A percentile compares a stretch with the other conserved stretches of the same genome.
Evolutionary conservation across 2,113 vertebrate species (phyloP).

Genomic region (Genyomyrus donnyi): DNA sequence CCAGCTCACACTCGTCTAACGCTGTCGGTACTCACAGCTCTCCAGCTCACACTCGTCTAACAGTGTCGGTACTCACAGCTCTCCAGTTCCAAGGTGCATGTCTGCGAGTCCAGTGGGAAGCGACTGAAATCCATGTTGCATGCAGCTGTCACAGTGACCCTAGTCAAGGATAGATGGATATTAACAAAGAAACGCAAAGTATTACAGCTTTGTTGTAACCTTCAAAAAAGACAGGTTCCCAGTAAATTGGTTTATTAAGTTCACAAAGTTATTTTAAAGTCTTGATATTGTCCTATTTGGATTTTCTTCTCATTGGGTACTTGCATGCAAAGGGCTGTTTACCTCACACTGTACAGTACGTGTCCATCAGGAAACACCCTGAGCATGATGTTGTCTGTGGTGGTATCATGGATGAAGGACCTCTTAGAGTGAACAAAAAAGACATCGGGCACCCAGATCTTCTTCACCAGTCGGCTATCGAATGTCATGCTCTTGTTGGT

Average conservation of each 20-base stretch:
- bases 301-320: not conserved
- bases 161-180: conserved; percentile 36
- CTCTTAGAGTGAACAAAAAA: conserved; percentile 95
- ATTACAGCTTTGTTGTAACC: not conserved
- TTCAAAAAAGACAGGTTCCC: not conserved
- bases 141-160: conserved; percentile 90
- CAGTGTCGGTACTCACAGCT: conserved; percentile 71
- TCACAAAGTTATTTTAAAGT: not conserved
- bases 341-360: conserved; percentile 93
- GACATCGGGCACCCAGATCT: conserved; percentile 93
- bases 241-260: not conserved
- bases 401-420: conserved; percentile 89
- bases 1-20: conserved; percentile 59
- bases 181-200: not conserved
- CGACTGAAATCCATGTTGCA: conserved; percentile 97
- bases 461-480: conserved; percentile 82
- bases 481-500: conserved; percentile 97
- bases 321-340: conserved; percentile 21
- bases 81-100: conserved; percentile 86
- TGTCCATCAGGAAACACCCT: conserved; percentile 87
- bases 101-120: conserved; percentile 94
- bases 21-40: conserved; percentile 72
- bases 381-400: conserved; percentile 93
- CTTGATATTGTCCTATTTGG: not conserved
- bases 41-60: conserved; percentile 65